phyloP scores from a whole-genome alignment of 2,113 vertebrate genomes.

The Marcusenius ussheri region DNA sequence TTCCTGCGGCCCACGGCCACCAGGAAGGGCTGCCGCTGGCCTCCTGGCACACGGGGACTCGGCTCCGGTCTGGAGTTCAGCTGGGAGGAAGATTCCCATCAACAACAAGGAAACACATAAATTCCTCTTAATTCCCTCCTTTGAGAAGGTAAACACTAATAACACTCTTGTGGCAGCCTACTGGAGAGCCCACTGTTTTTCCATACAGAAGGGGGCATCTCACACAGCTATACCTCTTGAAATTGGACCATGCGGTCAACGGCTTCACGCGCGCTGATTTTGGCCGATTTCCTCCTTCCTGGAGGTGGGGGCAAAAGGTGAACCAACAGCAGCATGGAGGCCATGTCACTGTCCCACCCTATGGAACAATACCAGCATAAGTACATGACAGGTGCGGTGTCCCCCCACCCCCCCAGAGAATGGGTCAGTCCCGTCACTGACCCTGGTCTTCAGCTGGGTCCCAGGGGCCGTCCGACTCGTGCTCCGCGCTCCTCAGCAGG shows the following conservation, averaged over 20 bases:
- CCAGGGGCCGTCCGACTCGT: background rate
- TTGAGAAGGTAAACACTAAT: background rate
- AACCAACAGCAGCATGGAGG: conserved; percentile 13
- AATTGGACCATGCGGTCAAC: conserved; percentile 21
- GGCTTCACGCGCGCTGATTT: conserved; percentile 19
- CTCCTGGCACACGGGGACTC: background rate
- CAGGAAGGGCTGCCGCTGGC: conserved; percentile 15
- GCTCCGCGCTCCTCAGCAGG: conserved; percentile 11
- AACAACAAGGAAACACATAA: background rate
- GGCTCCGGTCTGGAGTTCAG: background rate
- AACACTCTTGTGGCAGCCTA: background rate
- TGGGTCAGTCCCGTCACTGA: background rate
- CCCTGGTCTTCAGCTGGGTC: conserved; percentile 5
- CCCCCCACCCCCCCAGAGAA: background rate
- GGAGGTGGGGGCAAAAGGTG: conserved; percentile 16
- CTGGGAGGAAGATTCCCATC: background rate
- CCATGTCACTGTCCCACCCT: conserved; percentile 26
- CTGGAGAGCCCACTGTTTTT: background rate
- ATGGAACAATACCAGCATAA: background rate
- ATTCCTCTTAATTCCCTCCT: background rate
- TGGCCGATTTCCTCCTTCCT: conserved; percentile 17
- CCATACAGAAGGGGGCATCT: background rate
- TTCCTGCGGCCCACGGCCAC: conserved; percentile 6
- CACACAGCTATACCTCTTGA: conserved; percentile 11
- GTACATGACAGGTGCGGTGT: background rate